A percentile compares a stretch with the other conserved stretches of the same genome.
Evolutionary conservation across 2,113 vertebrate species (phyloP).

Genomic region (Bostrychus sinensis): DNA sequence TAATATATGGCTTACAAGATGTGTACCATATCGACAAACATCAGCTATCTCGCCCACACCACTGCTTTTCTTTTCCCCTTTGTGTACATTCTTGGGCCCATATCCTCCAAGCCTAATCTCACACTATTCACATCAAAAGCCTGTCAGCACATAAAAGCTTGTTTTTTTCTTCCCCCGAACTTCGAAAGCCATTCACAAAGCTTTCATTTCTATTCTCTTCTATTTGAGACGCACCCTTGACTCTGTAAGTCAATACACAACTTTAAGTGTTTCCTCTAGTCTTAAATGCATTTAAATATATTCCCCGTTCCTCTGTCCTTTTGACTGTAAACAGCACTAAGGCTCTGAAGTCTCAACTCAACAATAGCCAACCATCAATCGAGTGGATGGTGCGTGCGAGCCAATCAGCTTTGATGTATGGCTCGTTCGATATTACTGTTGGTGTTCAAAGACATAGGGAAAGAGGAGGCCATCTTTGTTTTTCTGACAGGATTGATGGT

Average conservation of each 20-base stretch:
- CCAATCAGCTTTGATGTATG: slow-evolving; percentile 55
- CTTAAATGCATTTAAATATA: slow-evolving; percentile 66
- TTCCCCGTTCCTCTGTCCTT: slow-evolving; percentile 29
- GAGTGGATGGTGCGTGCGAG: slow-evolving; percentile 8
- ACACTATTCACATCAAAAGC: slow-evolving; percentile 69
- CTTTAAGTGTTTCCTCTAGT: slow-evolving; percentile 43
- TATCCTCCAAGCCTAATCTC: slow-evolving; percentile 53
- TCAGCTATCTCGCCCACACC: slow-evolving; percentile 15
- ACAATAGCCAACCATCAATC: slow-evolving; percentile 52
- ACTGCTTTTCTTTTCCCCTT: slow-evolving; percentile 21
- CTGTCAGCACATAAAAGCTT: slow-evolving; percentile 74
- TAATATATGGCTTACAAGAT: slow-evolving; percentile 18
- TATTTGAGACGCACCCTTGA: slow-evolving; percentile 31
- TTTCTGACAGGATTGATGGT: neutral
- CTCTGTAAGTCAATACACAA: slow-evolving; percentile 40
- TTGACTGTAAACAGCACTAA: slow-evolving; percentile 28
- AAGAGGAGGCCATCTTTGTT: slow-evolving; percentile 32
- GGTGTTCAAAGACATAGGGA: slow-evolving; percentile 36
- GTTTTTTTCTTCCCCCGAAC: slow-evolving; percentile 51
- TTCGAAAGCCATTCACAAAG: slow-evolving; percentile 37
- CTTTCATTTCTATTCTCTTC: slow-evolving; percentile 55
- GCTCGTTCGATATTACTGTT: slow-evolving; percentile 25
- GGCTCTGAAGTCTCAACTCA: slow-evolving; percentile 40
- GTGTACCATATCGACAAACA: slow-evolving; percentile 29
- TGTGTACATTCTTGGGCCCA: slow-evolving; percentile 21